phyloP scores from a whole-genome alignment of 2,113 vertebrate species.

The Progne subis region DNA sequence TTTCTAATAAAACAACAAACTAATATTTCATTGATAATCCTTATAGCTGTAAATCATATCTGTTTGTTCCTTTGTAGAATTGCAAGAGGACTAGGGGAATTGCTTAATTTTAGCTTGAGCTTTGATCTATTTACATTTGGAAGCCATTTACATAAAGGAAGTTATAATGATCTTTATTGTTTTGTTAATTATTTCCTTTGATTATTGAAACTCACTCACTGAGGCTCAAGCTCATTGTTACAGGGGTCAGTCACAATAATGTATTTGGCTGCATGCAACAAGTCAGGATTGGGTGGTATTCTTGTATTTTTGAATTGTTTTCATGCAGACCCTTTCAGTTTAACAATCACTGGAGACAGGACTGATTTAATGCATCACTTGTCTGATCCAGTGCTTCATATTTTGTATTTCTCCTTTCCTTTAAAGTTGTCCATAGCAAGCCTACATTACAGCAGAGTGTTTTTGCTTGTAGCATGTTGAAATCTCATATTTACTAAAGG shows the following conservation, averaged over 20 bases:
- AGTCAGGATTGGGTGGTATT: background rate
- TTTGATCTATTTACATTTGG: conserved; percentile 56
- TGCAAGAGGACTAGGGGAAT: background rate
- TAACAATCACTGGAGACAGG: background rate
- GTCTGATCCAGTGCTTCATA: background rate
- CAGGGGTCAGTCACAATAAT: background rate
- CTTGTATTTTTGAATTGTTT: background rate
- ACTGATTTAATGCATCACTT: background rate
- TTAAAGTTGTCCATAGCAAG: conserved; percentile 1
- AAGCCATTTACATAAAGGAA: conserved; percentile 55
- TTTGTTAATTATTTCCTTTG: conserved; percentile 62
- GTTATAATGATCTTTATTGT: conserved; percentile 45
- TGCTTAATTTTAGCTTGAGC: conserved; percentile 26
- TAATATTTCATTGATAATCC: background rate
- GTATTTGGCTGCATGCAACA: background rate
- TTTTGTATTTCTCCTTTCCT: background rate
- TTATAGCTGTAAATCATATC: background rate
- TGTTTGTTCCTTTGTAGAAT: background rate
- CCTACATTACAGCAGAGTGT: background rate
- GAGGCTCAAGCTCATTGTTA: conserved; percentile 19
- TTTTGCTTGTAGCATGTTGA: background rate
- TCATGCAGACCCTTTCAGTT: background rate
- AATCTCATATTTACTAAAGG: conserved; percentile 14
- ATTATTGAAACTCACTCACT: conserved; percentile 39
- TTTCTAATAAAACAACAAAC: background rate